phyloP scores from a whole-genome alignment of 37 sponge, comb jelly and placozoan genomes.

The Lycopodina hypogea region DNA sequence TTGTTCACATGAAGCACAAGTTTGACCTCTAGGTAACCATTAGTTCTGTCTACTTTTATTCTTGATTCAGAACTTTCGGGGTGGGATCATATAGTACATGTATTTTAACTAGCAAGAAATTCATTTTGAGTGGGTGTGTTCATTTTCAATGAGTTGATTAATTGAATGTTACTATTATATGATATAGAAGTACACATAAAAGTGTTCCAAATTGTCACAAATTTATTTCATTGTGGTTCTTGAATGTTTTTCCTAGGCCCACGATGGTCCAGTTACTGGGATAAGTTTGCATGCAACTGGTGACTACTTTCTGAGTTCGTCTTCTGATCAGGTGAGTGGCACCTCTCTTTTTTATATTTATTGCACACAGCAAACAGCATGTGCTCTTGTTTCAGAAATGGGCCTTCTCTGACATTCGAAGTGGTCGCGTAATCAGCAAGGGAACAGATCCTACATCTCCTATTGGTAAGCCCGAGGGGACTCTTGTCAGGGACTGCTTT shows the following conservation, averaged over 20 bases:
- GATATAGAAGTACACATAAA: no score
- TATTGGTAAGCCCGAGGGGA: conserved; percentile 16
- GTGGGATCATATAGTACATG: no score
- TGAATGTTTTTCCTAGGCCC: conserved; percentile 57
- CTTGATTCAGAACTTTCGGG: no score
- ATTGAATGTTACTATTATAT: no score
- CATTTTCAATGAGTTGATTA: no score
- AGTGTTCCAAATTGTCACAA: background rate
- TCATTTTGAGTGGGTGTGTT: no score
- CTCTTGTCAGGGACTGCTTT: background rate
- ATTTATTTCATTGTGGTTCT: background rate
- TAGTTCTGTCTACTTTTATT: no score
- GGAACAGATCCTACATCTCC: conserved; percentile 47
- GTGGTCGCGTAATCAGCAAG: conserved; percentile 80
- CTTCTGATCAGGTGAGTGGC: conserved; percentile 75
- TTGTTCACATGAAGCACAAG: no score
- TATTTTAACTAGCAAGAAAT: no score
- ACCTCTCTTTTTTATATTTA: no score
- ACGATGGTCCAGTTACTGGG: conserved; percentile 90
- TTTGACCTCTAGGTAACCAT: no score
- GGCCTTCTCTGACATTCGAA: conserved; percentile 93
- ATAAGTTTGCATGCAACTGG: conserved; percentile 98
- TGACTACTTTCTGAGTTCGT: conserved; percentile 86
- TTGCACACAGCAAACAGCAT: background rate
- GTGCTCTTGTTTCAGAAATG: conserved; percentile 66